These are phyloP conservation scores for Heliopora coerulea DNA, from an alignment of 92 coral and sea anemone species.

Conservation along the genomic window DNA sequence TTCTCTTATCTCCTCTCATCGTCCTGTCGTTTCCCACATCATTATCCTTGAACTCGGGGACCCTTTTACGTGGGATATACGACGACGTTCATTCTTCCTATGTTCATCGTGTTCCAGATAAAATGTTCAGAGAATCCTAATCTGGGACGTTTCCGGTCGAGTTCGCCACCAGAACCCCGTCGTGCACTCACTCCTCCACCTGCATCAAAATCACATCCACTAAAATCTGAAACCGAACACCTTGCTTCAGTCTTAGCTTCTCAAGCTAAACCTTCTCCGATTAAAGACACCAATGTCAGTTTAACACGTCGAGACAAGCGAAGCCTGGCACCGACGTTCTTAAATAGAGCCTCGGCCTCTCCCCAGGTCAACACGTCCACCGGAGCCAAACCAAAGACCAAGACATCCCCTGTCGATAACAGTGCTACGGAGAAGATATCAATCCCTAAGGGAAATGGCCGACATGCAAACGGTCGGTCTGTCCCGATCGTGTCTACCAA, in stretches of 20 bases:
- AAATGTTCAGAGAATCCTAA: conserved; percentile 3
- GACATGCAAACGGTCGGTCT: not conserved
- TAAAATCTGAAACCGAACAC: not conserved
- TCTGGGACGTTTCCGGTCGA: not conserved
- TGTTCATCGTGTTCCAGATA: conserved; percentile 3
- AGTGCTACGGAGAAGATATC: no score
- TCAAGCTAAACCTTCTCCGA: not conserved
- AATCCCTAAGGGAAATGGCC: not conserved
- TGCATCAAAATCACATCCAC: not conserved
- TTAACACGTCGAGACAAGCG: not conserved
- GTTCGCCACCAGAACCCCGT: not conserved
- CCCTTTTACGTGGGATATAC: no score
- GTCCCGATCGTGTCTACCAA: not conserved
- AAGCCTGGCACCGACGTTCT: conserved; percentile 1
- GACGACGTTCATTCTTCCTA: no score
- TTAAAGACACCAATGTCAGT: not conserved
- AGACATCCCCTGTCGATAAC: no score
- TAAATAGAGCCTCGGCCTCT: not conserved
- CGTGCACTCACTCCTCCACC: not conserved
- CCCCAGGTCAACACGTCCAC: not conserved
- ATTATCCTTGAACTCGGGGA: no score
- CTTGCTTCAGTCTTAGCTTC: not conserved
- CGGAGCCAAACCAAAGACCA: no score
- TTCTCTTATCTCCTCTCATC: no score
- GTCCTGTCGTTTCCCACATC: no score